phyloP scores from a whole-genome alignment of 2,888 invertebrate species.

The Noctua janthina region DNA sequence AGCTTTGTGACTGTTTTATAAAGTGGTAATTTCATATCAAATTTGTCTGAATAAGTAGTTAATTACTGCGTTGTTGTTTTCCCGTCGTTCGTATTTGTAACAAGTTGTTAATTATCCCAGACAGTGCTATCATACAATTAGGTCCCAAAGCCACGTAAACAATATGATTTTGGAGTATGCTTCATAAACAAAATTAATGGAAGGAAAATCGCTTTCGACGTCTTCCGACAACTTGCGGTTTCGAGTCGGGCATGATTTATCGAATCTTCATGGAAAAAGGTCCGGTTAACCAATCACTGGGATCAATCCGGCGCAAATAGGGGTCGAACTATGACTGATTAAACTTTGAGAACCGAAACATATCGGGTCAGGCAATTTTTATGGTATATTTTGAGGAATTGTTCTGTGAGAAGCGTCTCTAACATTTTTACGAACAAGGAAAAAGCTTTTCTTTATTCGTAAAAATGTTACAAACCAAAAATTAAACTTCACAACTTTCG shows the following conservation, averaged over 20 bases:
- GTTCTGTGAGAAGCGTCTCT: background rate
- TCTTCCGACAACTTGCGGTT: constrained; percentile 2
- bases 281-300: constrained; percentile 16
- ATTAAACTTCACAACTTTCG: background rate
- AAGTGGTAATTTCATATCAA: constrained; percentile 1
- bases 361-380: background rate
- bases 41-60: constrained; percentile 3
- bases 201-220: background rate
- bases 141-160: too few species aligned
- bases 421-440: background rate
- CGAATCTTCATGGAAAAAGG: constrained; percentile 6
- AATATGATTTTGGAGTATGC: background rate
- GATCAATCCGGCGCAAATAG: constrained; percentile 21
- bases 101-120: background rate
- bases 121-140: background rate
- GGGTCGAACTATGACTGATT: constrained; percentile 15
- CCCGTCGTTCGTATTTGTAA: background rate
- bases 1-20: background rate
- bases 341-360: constrained; percentile 6
- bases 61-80: constrained; percentile 1
- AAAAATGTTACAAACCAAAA: background rate
- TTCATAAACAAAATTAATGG: background rate
- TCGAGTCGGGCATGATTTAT: constrained; percentile 31
- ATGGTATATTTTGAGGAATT: background rate
- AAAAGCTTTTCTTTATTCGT: background rate